Evolutionary conservation across 2,113 vertebrate species (phyloP), one percentile per base, ranked within the genome.

Genomic region (Psilopogon haemacephalus): DNA sequence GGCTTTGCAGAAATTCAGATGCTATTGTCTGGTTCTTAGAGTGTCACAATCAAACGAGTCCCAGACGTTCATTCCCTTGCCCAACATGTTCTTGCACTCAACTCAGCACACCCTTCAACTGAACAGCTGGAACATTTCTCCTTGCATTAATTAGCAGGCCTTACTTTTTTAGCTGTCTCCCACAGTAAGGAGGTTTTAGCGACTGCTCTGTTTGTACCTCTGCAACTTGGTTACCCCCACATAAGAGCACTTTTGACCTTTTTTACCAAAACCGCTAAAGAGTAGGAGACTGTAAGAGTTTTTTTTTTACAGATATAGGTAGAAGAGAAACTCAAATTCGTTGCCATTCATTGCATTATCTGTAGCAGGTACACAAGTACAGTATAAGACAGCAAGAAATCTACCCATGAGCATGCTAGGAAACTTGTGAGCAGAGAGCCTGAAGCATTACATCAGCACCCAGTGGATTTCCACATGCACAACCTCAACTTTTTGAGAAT

Each of bases 1-100:
- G 0, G 69, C 80, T 82, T 78, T 72, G 77, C 67, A 86, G 84
- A 94, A 90, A 68, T 82, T 88, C 80, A 92, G 89, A 96, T n/a
- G 26, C 77, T 94, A 92, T 58, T 68, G 91, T 94, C 93, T 95
- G 89, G 63, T 12, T 1, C 62, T 94, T 48, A 56, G 84, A 89
- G 73, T 69, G 38, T 75, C 84, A 90, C 54, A 78, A 54, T 62
- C 35, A 48, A 84, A 94, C 62, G 77, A 89, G 27, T 78, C 81
- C 80, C 95, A 94, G 91, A 62, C 70, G 17, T 68, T 93, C 42
- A 9, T 52, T 77, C 16, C 26, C 23, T 8, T 9, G 6, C 74
- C 62, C 70, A 75, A 50, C 48, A 71, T 12, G 13, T 75, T 84
- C 80, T 86, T 78, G 56, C 56, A 35, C 69, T 74, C 70, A 73